phyloP scores from a whole-genome alignment of 2,113 vertebrate species.

The Erinaceus europaeus region DNA sequence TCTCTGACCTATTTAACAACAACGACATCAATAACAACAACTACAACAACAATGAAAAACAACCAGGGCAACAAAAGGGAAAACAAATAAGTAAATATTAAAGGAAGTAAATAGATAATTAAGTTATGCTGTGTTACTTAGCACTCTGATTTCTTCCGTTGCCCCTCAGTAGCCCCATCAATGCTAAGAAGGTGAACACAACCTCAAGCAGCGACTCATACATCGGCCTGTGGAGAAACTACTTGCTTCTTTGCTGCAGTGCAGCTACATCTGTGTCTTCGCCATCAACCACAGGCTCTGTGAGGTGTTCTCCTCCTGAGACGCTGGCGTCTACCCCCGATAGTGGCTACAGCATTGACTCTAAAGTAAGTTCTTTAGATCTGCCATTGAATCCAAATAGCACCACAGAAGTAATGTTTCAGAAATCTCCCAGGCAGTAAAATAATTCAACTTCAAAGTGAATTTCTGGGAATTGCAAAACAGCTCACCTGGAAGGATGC shows the following conservation, averaged over 20 bases:
- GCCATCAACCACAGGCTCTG: conserved; percentile 89
- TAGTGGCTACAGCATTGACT: conserved; percentile 97
- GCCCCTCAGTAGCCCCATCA: conserved; percentile 93
- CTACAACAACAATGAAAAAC: too few relatives aligned
- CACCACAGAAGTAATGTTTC: too few relatives aligned
- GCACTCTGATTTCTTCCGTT: not conserved
- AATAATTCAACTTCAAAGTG: too few relatives aligned
- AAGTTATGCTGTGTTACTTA: not conserved
- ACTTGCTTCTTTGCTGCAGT: conserved; percentile 98
- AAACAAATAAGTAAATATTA: too few relatives aligned
- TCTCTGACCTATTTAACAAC: too few relatives aligned
- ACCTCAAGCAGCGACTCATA: conserved; percentile 95
- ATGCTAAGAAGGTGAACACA: conserved; percentile 97
- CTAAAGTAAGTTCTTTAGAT: conserved; percentile 86
- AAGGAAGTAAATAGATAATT: too few relatives aligned
- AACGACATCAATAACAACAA: too few relatives aligned
- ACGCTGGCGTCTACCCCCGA: conserved; percentile 99
- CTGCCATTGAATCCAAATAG: not conserved
- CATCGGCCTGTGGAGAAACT: conserved; percentile 97
- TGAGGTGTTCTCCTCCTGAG: conserved; percentile 97
- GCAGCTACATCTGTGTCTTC: conserved; percentile 86
- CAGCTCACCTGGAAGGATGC: too few relatives aligned
- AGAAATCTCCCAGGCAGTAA: too few relatives aligned
- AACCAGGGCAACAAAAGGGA: too few relatives aligned
- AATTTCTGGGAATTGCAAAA: too few relatives aligned